Conservation (phyloP, 2,797 vertebrate genomes). For the Neopelma chrysocephalum region DNA sequence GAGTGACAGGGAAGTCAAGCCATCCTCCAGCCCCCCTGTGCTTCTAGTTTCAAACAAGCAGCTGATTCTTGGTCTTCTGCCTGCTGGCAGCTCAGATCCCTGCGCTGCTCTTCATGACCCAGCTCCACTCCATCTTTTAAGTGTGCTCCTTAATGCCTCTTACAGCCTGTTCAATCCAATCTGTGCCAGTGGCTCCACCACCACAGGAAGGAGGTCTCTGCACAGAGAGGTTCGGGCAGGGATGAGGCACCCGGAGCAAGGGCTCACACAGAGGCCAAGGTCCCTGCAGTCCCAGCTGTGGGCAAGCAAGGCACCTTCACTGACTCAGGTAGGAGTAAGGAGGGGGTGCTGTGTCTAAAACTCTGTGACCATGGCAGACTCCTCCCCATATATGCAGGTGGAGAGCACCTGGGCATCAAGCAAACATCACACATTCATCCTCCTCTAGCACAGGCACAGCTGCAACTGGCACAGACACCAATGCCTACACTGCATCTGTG, state of each 20-base stretch:
- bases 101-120: background rate
- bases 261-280: background rate
- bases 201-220: background rate
- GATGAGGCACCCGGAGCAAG: background rate
- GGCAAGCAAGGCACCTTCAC: background rate
- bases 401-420: background rate
- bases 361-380: background rate
- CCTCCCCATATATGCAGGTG: background rate
- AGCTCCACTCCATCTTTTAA: background rate
- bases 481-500: accelerated
- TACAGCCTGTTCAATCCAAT: background rate
- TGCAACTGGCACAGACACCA: background rate
- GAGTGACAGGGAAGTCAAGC: background rate
- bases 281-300: background rate
- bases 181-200: background rate
- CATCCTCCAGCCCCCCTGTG: background rate
- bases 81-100: background rate
- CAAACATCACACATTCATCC: background rate
- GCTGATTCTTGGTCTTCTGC: background rate
- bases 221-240: background rate
- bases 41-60: background rate
- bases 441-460: background rate
- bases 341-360: background rate
- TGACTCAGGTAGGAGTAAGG: background rate
- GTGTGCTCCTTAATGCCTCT: too few species aligned